Evolutionary conservation across 2,113 vertebrate species (phyloP), one percentile per base, ranked within the genome.

Genomic region (Gymnogyps californianus): DNA sequence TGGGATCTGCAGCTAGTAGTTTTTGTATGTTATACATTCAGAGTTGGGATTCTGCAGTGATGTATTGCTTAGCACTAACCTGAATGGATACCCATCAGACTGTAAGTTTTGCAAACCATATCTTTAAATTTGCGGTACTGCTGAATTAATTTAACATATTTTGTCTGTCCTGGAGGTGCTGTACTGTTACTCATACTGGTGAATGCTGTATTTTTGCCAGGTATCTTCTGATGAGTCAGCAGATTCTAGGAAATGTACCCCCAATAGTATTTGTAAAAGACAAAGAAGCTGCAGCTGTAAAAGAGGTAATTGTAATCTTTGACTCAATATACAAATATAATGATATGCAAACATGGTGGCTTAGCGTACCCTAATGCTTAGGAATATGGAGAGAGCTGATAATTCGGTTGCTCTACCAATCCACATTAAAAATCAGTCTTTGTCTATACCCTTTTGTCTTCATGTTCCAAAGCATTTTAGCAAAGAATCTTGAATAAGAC

Each of bases 211-310:
- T 84, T 91, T 96, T 94, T 97, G 87, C 55, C 83, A 99, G 99
- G 87, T 98, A 99, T 75, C 98, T 98, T 80, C 91, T 99, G 87
- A 97, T 74, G 54, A 98, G 98, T 42, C 98, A 97, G 81, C 99
- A 99, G 96, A 98, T 97, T 66, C 86, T 99, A 70, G 97, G 98
- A 76, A 98, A 97, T 10, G 70, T 98, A 38, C 99, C 99, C 7
- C 98, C 98, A 1, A 51, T 99, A 69, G 85, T 99, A 52, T 99
- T 99, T 83, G 28, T 99, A 80, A 98, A 97, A 95, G 99, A 99
- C 96, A 98, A 97, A 96, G 96, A 93, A 94, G 93, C 96, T 58
- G 97, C 98, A 61, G 97, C 97, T 51, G 47, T 98, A 20, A 97
- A 96, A 38, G 97, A 99, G 98, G 99, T 99, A 96, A 58, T n/a